Base-by-base conservation (phyloP, 2,113 vertebrate genomes). In the Rhinopomastus cyanomelas region DNA sequence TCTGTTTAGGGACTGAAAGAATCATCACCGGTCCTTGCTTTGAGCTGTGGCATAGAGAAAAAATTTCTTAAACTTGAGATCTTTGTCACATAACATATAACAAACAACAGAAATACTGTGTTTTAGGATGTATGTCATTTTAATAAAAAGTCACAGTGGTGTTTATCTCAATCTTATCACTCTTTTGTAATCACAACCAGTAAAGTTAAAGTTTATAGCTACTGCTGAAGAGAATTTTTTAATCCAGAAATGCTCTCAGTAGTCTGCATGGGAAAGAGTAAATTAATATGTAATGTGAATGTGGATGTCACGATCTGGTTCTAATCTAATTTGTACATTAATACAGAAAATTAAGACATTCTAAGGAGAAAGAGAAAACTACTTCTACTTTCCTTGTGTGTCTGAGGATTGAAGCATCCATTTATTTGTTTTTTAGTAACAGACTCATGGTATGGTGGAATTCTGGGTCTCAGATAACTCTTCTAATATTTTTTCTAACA, bases 381-480 rank as follows among this genome's bases (percentile, higher is more conserved):
- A 37, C 52, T 62, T 67, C 13, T 79, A 4, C 42, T 82, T 83
- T 57, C 18, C 26, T 59, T 81, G 10, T 82, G 10, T 75, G 49
- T 16, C 23, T 84, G 55, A 61, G 42, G 59, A 72, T 6, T 73
- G 62, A 91, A 87, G 57, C 60, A 88, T 71, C 32, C 37, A 77
- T 96, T 93, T 96, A 93, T 97, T 96, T 96, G 32, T 95, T 95
- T 96, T 96, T 89, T 83, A 94, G 93, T 94, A 94, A 93, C 65
- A 81, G 86, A 72, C 37, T 93, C 26, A 42, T 39, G 32, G 13
- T 42, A 62, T 36, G 56, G 53, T 59, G 37, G 53, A 81, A 34
- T 80, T 91, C 78, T 66, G 42, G 59, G 76, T 90, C 81, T 95
- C 91, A 88, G 66, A 93, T 90, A 95, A 55, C 81, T 84, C 46